Conservation (phyloP, 2,797 vertebrate species). For the Picus viridis region DNA sequence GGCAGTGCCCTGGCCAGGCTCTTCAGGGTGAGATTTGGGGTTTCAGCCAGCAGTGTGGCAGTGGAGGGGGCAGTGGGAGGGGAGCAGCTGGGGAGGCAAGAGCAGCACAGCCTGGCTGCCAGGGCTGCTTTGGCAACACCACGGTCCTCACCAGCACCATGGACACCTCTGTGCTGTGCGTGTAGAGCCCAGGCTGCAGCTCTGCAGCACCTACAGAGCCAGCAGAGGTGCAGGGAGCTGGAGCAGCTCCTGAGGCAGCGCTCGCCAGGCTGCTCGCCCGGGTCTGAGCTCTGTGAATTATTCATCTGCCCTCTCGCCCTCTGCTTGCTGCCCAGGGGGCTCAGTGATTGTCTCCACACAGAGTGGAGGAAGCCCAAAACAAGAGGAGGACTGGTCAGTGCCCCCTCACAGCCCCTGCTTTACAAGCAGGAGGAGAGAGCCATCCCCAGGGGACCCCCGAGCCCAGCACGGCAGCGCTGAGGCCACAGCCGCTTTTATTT, state of each 20-base stretch:
- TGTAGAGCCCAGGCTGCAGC: accelerated
- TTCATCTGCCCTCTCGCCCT: not conserved
- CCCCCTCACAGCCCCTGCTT: not conserved
- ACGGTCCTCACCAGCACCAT: accelerated
- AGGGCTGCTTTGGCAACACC: not conserved
- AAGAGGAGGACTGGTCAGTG: not conserved
- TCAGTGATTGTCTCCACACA: not conserved
- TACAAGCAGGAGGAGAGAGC: not conserved
- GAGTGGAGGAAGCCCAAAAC: not conserved
- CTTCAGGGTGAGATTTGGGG: accelerated
- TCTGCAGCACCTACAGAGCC: not conserved
- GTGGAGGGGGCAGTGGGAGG: accelerated
- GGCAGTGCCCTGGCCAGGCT: not conserved
- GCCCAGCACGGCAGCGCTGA: accelerated
- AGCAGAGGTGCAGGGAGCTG: accelerated
- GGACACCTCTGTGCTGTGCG: not conserved
- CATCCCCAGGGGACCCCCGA: accelerated
- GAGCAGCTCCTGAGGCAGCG: accelerated
- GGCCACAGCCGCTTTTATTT: accelerated
- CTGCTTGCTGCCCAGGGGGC: not conserved
- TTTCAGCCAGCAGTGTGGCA: not conserved
- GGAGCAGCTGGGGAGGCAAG: not conserved
- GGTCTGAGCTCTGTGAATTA: not conserved
- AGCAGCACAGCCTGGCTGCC: not conserved
- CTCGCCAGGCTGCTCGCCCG: accelerated